A percentile compares a stretch with the other conserved stretches of the same genome.
phyloP scores from a whole-genome alignment of 1,140 invertebrate species.

The Penaeus japonicus region DNA sequence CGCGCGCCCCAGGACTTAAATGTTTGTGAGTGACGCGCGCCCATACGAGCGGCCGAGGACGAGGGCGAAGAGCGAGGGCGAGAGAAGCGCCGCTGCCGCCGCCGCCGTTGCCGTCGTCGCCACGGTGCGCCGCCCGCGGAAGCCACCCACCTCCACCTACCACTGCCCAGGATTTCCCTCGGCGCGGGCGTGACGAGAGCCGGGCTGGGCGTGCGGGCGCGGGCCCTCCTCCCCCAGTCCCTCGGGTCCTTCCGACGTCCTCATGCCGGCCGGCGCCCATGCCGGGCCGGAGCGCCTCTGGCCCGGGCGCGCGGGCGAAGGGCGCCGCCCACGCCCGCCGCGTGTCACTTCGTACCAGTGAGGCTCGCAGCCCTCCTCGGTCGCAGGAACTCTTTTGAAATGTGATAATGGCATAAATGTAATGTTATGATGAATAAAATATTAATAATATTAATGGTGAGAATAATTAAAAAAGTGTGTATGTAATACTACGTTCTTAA shows the following conservation, averaged over 20 bases:
- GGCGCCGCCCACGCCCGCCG: background rate
- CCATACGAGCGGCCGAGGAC: background rate
- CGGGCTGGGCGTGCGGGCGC: background rate
- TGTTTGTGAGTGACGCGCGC: background rate
- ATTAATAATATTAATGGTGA: slow-evolving; percentile 39
- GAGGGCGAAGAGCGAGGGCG: slow-evolving; percentile 49
- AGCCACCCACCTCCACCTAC: no score
- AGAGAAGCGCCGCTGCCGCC: no score
- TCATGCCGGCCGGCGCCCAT: background rate
- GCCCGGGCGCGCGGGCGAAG: background rate
- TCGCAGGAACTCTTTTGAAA: slow-evolving; percentile 2
- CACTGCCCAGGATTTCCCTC: no score
- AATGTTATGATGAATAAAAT: slow-evolving; percentile 25
- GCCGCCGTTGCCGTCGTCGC: background rate
- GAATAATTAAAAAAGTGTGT: slow-evolving; percentile 30
- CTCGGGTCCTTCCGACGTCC: background rate
- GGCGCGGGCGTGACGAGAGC: background rate
- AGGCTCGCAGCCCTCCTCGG: background rate
- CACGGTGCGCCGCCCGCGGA: background rate
- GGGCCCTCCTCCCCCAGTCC: background rate
- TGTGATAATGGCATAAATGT: slow-evolving; percentile 50
- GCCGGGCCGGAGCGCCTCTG: no score
- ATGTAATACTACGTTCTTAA: slow-evolving; percentile 33
- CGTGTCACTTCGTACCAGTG: background rate
- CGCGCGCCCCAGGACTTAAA: background rate